Base-by-base conservation (phyloP, 2,888 invertebrate genomes). In the Platycheirus albimanus region DNA sequence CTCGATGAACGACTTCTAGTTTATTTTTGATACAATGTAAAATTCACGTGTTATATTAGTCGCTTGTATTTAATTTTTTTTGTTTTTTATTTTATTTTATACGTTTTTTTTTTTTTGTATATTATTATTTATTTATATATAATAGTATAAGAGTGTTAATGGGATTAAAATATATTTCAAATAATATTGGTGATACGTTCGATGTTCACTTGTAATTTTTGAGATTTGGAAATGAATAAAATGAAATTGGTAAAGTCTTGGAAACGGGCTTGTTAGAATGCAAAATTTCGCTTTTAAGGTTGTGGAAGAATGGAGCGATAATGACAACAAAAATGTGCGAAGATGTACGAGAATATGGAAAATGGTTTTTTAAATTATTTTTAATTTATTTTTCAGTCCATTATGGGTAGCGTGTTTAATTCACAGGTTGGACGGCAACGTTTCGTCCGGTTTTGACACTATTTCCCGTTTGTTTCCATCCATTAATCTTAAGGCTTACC, bases 71-170 rank as follows among this genome's bases (percentile, higher is more conserved):
- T 63, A 17, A 20, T 20, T 58, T 56, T 33, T 19, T 47, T 33
- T 36, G 15, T 51, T 64, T 56, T 56, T 52, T n/a, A n/a, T n/a
- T n/a, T n/a, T n/a, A n/a, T n/a, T n/a, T n/a, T n/a, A n/a, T n/a
- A n/a, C n/a, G n/a, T n/a, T 91, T 91, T 91, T 91, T 91, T 91
- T 91, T 90, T 91, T 52, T 79, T 64, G 66, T 63, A 11, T 49
- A 71, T 80, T 38, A 36, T 43, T 66, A 36, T 47, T 61, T 38
- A 33, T 49, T 66, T 81, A n/a, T 49, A 61, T 61, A n/a, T n/a
- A n/a, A n/a, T n/a, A n/a, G n/a, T n/a, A n/a, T n/a, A n/a, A n/a
- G n/a, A n/a, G 61, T 61, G 71, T 83, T 83, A 72, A 61, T 76
- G 30, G 71, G 69, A 69, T 77, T 83, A 56, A n/a, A n/a, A n/a